Evolutionary conservation across 2,888 invertebrate genomes (phyloP).

Genomic region (Tethea ocularis): DNA sequence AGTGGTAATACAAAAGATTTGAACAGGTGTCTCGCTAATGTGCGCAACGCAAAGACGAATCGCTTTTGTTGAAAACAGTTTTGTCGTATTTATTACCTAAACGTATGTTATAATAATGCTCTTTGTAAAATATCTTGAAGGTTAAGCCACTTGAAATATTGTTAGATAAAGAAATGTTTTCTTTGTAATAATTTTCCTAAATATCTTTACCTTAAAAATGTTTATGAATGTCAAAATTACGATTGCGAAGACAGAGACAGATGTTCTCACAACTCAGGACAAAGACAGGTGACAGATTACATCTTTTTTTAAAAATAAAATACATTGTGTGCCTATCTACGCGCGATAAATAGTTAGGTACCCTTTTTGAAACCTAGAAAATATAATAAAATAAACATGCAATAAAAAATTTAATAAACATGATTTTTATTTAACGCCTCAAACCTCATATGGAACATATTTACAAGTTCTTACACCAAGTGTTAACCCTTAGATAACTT

Average conservation of each 20-base stretch:
- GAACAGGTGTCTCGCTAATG: background rate
- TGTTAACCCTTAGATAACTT: constrained; percentile 15
- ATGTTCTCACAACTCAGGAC: background rate
- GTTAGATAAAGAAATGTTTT: background rate
- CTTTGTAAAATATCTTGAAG: background rate
- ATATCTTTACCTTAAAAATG: background rate
- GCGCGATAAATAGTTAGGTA: background rate
- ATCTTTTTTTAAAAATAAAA: background rate
- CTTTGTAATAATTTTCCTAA: background rate
- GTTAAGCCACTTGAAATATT: background rate
- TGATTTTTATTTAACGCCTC: background rate
- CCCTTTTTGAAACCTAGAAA: background rate
- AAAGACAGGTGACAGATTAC: background rate
- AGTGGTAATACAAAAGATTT: background rate
- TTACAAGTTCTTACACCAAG: constrained; percentile 16
- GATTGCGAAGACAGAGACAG: background rate
- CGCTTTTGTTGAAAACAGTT: background rate
- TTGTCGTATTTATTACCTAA: background rate
- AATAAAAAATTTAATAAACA: no score
- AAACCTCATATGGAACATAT: constrained; percentile 10
- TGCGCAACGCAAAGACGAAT: background rate
- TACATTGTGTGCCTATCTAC: background rate
- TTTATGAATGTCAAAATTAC: background rate
- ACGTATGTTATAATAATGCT: background rate
- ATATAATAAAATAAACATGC: no score